These are phyloP conservation scores for Noctilio leporinus DNA, from an alignment of 2,113 vertebrate genomes.

Conservation along the genomic window DNA sequence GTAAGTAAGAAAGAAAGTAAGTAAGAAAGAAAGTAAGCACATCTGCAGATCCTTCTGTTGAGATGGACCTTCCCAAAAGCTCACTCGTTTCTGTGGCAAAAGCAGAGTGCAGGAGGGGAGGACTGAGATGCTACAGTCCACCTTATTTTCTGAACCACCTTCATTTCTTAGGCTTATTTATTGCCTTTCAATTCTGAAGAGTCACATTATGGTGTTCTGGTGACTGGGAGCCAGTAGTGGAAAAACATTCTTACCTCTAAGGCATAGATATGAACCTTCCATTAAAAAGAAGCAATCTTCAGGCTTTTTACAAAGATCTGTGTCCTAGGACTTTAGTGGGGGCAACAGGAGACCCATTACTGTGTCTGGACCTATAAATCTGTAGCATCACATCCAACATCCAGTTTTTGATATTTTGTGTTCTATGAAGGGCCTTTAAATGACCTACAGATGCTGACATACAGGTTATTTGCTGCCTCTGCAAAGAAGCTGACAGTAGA, in stretches of 20 bases:
- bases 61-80: not conserved
- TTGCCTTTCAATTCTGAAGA: not conserved
- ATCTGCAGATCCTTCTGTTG: not conserved
- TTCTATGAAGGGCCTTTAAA: slow-evolving; percentile 13
- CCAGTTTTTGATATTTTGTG: not conserved
- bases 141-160: not conserved
- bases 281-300: not conserved
- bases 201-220: rapidly evolving
- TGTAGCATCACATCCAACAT: not conserved
- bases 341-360: not conserved
- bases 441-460: not conserved
- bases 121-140: not conserved
- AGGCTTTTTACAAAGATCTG: not conserved
- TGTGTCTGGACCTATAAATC: not conserved
- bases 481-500: slow-evolving; percentile 32
- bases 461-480: slow-evolving; percentile 33
- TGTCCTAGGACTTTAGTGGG: not conserved
- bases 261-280: not conserved
- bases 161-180: too few relatives aligned
- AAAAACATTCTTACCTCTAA: not conserved
- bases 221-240: not conserved
- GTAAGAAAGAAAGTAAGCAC: not conserved
- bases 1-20: not conserved
- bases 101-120: not conserved
- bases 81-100: slow-evolving; percentile 36